Percentiles rank a stretch among this genome's conserved stretches.
Conservation (phyloP, 2,888 invertebrate species). For the Clostera curtula region DNA sequence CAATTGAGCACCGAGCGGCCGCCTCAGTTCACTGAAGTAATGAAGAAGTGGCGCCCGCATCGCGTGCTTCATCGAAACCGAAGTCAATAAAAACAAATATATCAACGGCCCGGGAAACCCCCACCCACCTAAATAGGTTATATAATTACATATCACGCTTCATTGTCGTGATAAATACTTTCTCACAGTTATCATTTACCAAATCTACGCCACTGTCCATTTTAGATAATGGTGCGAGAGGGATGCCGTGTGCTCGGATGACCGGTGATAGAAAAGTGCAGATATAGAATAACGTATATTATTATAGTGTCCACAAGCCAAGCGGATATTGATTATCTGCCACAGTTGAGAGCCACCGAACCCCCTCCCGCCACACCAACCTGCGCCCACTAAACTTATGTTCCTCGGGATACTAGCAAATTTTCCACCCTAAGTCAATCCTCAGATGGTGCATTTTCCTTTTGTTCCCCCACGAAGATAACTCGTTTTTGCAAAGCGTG, state of each 20-base stretch:
- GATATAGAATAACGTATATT: conserved; percentile 71
- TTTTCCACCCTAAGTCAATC: conserved; percentile 40
- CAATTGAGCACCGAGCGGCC: conserved; percentile 42
- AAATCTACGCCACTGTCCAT: conserved; percentile 75
- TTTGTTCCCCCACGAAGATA: conserved; percentile 26
- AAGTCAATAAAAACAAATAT: conserved; percentile 63
- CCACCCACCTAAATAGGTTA: conserved; percentile 55
- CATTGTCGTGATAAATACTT: conserved; percentile 75
- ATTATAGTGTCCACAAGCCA: conserved; percentile 76
- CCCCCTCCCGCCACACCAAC: conserved; percentile 40
- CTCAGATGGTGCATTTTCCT: conserved; percentile 43
- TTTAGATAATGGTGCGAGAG: conserved; percentile 69
- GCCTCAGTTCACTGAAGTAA: conserved; percentile 29
- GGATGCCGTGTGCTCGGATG: conserved; percentile 32
- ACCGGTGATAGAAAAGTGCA: conserved; percentile 36
- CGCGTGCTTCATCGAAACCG: conserved; percentile 44
- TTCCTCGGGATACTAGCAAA: conserved; percentile 19
- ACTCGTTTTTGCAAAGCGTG: conserved; percentile 36
- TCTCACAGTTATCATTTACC: conserved; percentile 75
- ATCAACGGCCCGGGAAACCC: conserved; percentile 31
- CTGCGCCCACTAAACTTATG: conserved; percentile 40
- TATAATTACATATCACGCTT: conserved; percentile 73
- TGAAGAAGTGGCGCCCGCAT: conserved; percentile 46
- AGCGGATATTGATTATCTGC: conserved; percentile 77
- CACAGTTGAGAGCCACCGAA: conserved; percentile 72